Percentiles rank a stretch among this genome's conserved stretches.
Evolutionary conservation across 2,113 vertebrate species (phyloP).

Genomic region (Apus apus): DNA sequence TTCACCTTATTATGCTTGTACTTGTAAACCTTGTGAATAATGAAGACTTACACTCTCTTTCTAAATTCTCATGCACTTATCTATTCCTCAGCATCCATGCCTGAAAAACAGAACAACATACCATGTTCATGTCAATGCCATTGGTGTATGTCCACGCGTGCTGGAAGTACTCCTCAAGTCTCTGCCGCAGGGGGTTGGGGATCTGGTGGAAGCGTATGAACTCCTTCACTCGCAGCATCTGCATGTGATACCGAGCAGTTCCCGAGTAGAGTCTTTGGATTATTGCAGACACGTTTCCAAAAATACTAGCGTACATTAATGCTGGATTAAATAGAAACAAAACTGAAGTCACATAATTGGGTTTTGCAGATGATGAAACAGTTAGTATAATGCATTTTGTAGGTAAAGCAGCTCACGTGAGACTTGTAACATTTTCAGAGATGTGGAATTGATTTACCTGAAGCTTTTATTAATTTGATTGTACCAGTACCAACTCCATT

Average conservation of each 20-base stretch:
- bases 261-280: slow-evolving; percentile 98
- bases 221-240: slow-evolving; percentile 98
- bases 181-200: slow-evolving; percentile 93
- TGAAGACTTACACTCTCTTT: neutral
- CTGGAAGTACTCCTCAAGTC: slow-evolving; percentile 98
- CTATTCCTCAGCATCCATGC: neutral
- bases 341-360: neutral
- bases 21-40: neutral
- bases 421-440: neutral
- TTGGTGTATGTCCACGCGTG: slow-evolving; percentile 99
- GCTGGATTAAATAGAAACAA: slow-evolving; percentile 83
- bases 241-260: slow-evolving; percentile 96
- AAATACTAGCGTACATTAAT: slow-evolving; percentile 99
- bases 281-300: slow-evolving; percentile 98
- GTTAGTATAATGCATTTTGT: neutral
- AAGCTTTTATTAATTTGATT: neutral
- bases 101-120: slow-evolving; percentile 78
- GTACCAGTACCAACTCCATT: neutral
- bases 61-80: neutral
- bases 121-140: slow-evolving; percentile 99
- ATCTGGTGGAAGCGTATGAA: slow-evolving; percentile 99
- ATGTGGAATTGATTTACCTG: neutral
- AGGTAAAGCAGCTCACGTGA: neutral
- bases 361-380: neutral
- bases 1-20: neutral